Evolutionary conservation across 2,888 invertebrate species (phyloP), one percentile per base, ranked within the genome.

Genomic region (Lycophotia porphyrea): DNA sequence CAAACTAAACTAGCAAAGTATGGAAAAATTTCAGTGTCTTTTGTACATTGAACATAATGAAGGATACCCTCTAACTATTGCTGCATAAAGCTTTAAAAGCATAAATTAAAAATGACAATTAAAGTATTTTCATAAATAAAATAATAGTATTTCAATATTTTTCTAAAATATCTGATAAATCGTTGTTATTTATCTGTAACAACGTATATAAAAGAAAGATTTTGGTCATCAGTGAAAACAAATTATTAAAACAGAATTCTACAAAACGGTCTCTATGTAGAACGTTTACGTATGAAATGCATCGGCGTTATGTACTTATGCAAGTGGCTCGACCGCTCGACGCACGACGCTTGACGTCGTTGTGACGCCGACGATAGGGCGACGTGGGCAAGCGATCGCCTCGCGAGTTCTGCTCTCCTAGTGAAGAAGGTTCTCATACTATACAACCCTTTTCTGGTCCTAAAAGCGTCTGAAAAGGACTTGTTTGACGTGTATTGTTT

Each of bases 381-480:
- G 84, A 89, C 90, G 88, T 82, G 88, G 87, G 82, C 87, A 88
- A 85, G 74, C 88, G 83, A 93, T 87, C 93, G 87, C 93, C 89
- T 92, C 83, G 81, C 82, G 72, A 58, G 74, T 86, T 93, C 91
- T 95, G 93, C 84, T 87, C 86, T 90, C 95, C 95, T 95, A 90
- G 94, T 95, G 89, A 70, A 85, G 89, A 95, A 95, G 95, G 94
- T 95, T 94, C 92, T 91, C 86, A 91, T 89, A 90, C 90, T 88
- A 91, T 89, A 92, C 93, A 95, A 95, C 95, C 95, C 95, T 95
- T 95, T 94, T 91, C 92, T 92, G 91, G 94, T 93, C 93, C 94
- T 94, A 93, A 92, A 93, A 90, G 84, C 84, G 85, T 82, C 88
- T 90, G 88, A 91, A 91, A 93, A 92, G 92, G 91, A 92, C 90